Percentiles rank a stretch among this genome's conserved stretches.
These are phyloP conservation scores for Phorcus lineatus DNA, from an alignment of 2,888 invertebrate species.

Conservation along the genomic window DNA sequence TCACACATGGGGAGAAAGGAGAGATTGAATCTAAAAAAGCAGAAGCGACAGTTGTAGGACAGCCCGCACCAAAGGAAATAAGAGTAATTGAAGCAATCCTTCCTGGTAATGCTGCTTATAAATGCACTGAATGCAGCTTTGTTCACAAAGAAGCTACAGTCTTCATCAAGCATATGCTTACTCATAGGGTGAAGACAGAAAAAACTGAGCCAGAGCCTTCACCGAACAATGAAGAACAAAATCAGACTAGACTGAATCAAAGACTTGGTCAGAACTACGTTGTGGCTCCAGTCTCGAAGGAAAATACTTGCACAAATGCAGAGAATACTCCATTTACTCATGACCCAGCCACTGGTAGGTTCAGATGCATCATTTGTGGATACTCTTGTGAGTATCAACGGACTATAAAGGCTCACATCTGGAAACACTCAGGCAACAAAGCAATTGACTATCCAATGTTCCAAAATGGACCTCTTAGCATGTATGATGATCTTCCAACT, in stretches of 20 bases:
- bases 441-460: conserved; percentile 74
- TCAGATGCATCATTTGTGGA: conserved; percentile 71
- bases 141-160: conserved; percentile 59
- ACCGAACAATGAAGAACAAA: conserved; percentile 25
- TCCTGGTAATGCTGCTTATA: conserved; percentile 46
- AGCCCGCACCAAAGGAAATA: conserved; percentile 32
- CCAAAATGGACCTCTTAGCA: conserved; percentile 72
- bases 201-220: conserved; percentile 13
- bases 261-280: conserved; percentile 10
- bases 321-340: conserved; percentile 53
- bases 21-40: neutral
- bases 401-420: conserved; percentile 74
- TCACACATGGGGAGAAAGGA: conserved; percentile 34
- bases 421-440: conserved; percentile 74
- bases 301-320: conserved; percentile 39
- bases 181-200: conserved; percentile 50
- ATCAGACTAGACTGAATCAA: neutral
- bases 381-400: conserved; percentile 73
- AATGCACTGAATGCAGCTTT: conserved; percentile 67
- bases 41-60: conserved; percentile 18
- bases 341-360: conserved; percentile 60
- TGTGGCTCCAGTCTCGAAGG: conserved; percentile 43
- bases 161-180: conserved; percentile 66
- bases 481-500: conserved; percentile 61
- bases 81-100: conserved; percentile 38